Percentiles rank a stretch among this genome's conserved stretches.
Evolutionary conservation across 2,113 vertebrate genomes (phyloP).

Genomic region (Vulpes ferrilata): DNA sequence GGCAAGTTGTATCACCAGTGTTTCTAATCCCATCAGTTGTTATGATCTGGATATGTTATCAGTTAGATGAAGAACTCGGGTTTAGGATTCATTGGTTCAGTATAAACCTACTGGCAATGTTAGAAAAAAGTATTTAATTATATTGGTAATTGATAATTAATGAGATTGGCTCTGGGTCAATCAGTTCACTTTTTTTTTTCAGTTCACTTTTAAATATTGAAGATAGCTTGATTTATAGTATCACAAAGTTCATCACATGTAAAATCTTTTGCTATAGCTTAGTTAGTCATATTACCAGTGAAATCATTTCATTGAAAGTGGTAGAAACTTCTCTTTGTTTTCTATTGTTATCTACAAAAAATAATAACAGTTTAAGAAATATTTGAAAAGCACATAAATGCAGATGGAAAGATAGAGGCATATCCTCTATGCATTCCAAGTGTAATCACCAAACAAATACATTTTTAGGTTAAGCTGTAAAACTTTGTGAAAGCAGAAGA

Average conservation of each 20-base stretch:
- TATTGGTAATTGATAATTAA: not conserved
- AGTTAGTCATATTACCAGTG: not conserved
- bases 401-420: not conserved
- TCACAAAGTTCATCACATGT: not conserved
- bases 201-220: not conserved
- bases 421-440: not conserved
- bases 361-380: conserved; percentile 25
- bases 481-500: conserved; percentile 31
- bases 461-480: conserved; percentile 51
- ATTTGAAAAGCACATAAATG: not conserved
- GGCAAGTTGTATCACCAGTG: not conserved
- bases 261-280: conserved; percentile 37
- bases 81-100: not conserved
- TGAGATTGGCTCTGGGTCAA: not conserved
- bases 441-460: not conserved
- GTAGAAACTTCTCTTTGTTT: conserved; percentile 36
- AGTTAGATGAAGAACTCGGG: not conserved
- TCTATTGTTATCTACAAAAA: conserved; percentile 42
- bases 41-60: not conserved
- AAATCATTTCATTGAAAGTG: conserved; percentile 53
- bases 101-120: not conserved
- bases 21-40: not conserved
- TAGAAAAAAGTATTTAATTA: not conserved
- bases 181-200: not conserved
- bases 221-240: not conserved